Percentiles rank a stretch among this genome's conserved stretches.
Evolutionary conservation across 2,888 invertebrate genomes (phyloP).

Genomic region (Pollenia labialis): DNA sequence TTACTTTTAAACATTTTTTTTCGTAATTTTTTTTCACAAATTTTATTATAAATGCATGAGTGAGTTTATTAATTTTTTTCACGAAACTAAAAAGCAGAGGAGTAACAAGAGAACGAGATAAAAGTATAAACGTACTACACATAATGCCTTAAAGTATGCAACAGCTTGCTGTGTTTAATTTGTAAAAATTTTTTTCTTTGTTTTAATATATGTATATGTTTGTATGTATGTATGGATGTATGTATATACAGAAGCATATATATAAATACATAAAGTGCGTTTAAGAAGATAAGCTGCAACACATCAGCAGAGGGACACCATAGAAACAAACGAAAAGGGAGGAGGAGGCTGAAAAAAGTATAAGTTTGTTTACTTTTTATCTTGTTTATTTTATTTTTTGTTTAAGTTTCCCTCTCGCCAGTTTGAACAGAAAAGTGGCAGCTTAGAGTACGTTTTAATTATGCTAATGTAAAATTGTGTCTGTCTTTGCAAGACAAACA

Average conservation of each 20-base stretch:
- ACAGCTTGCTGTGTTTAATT: constrained; percentile 61
- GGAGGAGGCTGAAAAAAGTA: not conserved
- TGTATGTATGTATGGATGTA: not conserved
- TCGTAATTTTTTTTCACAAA: not conserved
- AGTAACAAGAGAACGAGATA: not conserved
- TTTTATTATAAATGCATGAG: constrained; percentile 1
- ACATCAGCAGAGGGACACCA: not conserved
- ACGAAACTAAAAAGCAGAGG: not conserved
- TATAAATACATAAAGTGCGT: constrained; percentile 7
- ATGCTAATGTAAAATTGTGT: constrained; percentile 75
- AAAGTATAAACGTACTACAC: constrained; percentile 5
- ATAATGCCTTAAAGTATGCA: constrained; percentile 63
- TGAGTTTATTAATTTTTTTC: constrained; percentile 5
- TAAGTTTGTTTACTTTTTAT: constrained; percentile 28
- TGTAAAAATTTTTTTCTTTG: constrained; percentile 8
- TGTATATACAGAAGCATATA: no score
- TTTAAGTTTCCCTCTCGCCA: constrained; percentile 8
- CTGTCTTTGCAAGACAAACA: constrained; percentile 50
- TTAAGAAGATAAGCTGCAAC: constrained; percentile 28
- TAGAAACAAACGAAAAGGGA: not conserved
- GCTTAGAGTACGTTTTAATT: constrained; percentile 74
- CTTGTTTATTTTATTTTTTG: not conserved
- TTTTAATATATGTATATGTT: no score
- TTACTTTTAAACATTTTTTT: not conserved
- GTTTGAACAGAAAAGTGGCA: constrained; percentile 55